A percentile compares a stretch with the other conserved stretches of the same genome.
Conservation (phyloP, 2,888 invertebrate species). For the Drosophila emarginata region DNA sequence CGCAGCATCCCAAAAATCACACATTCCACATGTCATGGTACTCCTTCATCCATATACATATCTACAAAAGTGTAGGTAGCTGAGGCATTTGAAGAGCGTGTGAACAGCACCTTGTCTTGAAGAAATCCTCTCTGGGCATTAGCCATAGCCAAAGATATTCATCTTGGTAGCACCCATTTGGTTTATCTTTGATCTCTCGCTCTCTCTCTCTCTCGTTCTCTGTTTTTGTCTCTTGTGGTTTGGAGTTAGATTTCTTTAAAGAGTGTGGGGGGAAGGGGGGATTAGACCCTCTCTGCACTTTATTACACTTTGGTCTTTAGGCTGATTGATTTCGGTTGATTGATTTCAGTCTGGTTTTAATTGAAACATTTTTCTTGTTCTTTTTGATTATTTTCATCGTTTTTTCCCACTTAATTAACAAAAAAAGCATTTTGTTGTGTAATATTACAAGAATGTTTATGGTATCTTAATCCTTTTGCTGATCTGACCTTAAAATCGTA, state of each 20-base stretch:
- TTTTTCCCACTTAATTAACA: constrained; percentile 67
- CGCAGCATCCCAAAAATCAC: constrained; percentile 43
- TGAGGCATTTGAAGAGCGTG: constrained; percentile 68
- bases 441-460: constrained; percentile 1
- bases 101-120: constrained; percentile 66
- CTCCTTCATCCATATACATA: constrained; percentile 6
- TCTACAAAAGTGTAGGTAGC: constrained; percentile 9
- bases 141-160: constrained; percentile 50
- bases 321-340: constrained; percentile 57
- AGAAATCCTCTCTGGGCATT: constrained; percentile 43
- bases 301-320: constrained; percentile 13
- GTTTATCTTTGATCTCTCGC: constrained; percentile 40
- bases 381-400: constrained; percentile 1
- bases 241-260: constrained; percentile 20
- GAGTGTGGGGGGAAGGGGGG: constrained; percentile 39
- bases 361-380: constrained; percentile 70
- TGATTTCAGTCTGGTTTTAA: constrained; percentile 72
- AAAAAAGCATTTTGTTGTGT: constrained; percentile 15
- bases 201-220: constrained; percentile 39
- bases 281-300: constrained; percentile 38
- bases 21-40: constrained; percentile 70
- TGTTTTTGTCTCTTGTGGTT: constrained; percentile 54
- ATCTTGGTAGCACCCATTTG: constrained; percentile 59
- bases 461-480: neutral
- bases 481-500: neutral